phyloP scores from a whole-genome alignment of 2,888 invertebrate genomes.

The Melikaiella ostensackeni region DNA sequence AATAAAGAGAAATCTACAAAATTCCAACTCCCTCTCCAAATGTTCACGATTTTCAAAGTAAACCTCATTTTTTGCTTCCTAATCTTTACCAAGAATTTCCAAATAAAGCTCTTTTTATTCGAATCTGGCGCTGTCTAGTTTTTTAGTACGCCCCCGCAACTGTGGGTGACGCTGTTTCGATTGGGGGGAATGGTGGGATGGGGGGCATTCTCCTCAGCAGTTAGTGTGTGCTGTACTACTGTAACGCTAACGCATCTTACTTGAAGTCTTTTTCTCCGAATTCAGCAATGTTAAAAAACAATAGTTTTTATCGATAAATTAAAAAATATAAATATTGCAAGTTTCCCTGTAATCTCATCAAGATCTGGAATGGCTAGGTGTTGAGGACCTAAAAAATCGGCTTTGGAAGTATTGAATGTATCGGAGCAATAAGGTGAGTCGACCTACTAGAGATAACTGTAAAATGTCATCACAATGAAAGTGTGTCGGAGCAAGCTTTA shows the following conservation, averaged over 20 bases:
- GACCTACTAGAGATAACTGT: constrained; percentile 74
- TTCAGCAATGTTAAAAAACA: constrained; percentile 7
- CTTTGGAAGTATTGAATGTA: constrained; percentile 35
- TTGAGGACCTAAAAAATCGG: constrained; percentile 3
- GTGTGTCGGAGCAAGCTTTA: constrained; percentile 63
- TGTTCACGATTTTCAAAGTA: neutral
- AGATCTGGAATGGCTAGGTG: constrained; percentile 22
- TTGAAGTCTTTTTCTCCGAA: constrained; percentile 15
- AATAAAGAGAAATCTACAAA: no score
- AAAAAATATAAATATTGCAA: neutral
- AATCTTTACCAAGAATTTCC: neutral
- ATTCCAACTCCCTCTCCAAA: no score
- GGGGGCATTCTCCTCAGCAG: constrained; percentile 3
- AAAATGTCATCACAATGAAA: constrained; percentile 74
- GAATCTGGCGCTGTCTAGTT: constrained; percentile 7
- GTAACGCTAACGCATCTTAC: constrained; percentile 23
- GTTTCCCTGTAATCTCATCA: neutral
- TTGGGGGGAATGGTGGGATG: no score
- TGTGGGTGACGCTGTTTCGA: constrained; percentile 31
- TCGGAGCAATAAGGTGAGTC: constrained; percentile 63
- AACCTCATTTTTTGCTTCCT: no score
- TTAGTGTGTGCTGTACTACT: constrained; percentile 3
- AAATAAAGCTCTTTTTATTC: neutral
- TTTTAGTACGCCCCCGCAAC: constrained; percentile 38
- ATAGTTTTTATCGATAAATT: neutral